These are phyloP conservation scores for Apomyelois bistriatella DNA, from an alignment of 2,888 invertebrate species.

Conservation along the genomic window DNA sequence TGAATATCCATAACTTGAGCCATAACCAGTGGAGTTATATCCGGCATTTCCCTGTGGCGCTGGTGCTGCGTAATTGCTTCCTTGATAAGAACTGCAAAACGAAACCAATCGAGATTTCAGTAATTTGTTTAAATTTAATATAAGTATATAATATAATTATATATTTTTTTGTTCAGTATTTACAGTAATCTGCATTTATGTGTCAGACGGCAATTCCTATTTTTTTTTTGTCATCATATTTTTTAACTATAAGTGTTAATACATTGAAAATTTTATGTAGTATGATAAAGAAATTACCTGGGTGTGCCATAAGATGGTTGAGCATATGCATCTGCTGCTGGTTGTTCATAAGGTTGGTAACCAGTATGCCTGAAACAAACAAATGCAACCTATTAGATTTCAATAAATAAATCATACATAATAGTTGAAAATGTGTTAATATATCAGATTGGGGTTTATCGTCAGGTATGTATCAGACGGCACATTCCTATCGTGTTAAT, in stretches of 20 bases:
- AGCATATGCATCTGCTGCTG: slow-evolving; percentile 57
- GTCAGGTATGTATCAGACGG: slow-evolving; percentile 76
- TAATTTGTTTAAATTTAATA: too few relatives aligned
- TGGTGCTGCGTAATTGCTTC: slow-evolving; percentile 53
- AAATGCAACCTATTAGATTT: not conserved
- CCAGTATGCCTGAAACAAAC: slow-evolving; percentile 54
- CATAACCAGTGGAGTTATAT: slow-evolving; percentile 57
- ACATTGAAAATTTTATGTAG: too few relatives aligned
- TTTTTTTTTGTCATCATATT: slow-evolving; percentile 22
- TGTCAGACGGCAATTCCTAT: slow-evolving; percentile 78
- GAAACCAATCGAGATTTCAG: not conserved
- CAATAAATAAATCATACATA: not conserved
- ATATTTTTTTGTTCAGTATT: too few relatives aligned
- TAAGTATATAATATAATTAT: too few relatives aligned
- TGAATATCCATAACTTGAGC: slow-evolving; percentile 62
- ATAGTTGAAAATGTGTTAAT: not conserved
- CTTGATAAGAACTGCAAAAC: slow-evolving; percentile 57
- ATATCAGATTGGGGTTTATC: slow-evolving; percentile 52
- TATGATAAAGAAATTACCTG: slow-evolving; percentile 42
- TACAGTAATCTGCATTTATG: slow-evolving; percentile 62
- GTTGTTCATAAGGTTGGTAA: slow-evolving; percentile 66
- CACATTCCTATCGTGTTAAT: slow-evolving; percentile 75
- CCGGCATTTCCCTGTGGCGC: slow-evolving; percentile 47
- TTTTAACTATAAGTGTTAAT: too few relatives aligned
- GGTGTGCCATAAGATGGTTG: slow-evolving; percentile 57